phyloP scores from a whole-genome alignment of 1,140 invertebrate genomes.

The Orchesella cincta region DNA sequence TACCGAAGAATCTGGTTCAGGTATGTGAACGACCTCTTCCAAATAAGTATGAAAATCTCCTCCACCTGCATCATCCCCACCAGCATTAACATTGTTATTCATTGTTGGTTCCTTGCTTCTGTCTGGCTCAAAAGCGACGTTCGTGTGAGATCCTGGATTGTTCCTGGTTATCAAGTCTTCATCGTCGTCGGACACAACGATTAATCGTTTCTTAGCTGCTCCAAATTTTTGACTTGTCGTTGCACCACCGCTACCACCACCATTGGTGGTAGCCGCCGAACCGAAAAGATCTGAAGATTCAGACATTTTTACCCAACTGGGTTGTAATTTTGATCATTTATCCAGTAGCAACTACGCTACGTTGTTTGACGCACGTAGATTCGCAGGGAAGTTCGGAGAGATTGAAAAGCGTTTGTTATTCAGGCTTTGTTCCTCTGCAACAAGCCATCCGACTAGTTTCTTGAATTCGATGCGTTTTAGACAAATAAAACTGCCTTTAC shows the following conservation, averaged over 20 bases:
- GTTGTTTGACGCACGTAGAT: too few relatives aligned
- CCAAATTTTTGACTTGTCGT: not conserved
- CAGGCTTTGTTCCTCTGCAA: too few relatives aligned
- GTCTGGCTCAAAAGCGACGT: slow-evolving; percentile 6
- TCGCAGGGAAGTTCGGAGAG: too few relatives aligned
- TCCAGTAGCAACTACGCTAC: too few relatives aligned
- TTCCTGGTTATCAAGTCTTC: not conserved
- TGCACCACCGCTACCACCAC: not conserved
- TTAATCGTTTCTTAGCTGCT: not conserved
- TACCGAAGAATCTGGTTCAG: slow-evolving; percentile 60
- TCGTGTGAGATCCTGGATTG: slow-evolving; percentile 7
- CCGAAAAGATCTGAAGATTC: too few relatives aligned
- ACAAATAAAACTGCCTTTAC: too few relatives aligned
- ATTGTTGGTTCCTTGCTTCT: not conserved
- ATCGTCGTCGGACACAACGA: not conserved
- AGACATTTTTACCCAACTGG: too few relatives aligned
- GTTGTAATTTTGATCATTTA: too few relatives aligned
- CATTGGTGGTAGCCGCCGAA: too few relatives aligned
- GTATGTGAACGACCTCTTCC: slow-evolving; percentile 64
- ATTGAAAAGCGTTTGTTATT: too few relatives aligned
- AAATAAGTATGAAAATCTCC: slow-evolving; percentile 62
- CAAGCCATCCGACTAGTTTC: too few relatives aligned
- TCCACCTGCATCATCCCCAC: not conserved
- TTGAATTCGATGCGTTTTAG: too few relatives aligned
- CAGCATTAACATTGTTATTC: not conserved